Evolutionary conservation across 2,113 vertebrate species (phyloP), one percentile per base, ranked within the genome.

Genomic region (Sylvia atricapilla): DNA sequence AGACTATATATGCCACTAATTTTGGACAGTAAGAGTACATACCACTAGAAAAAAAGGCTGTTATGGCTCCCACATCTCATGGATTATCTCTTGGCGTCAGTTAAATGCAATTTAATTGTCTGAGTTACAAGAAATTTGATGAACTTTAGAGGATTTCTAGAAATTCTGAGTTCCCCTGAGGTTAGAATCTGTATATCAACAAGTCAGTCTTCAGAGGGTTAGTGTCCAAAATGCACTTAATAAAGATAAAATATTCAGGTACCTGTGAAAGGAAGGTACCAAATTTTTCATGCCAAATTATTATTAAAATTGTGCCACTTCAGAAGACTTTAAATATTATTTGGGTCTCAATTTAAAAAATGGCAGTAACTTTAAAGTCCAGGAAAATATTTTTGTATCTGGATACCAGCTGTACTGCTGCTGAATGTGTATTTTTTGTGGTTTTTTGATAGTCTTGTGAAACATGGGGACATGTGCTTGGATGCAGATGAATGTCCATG

Each of bases 391-490:
- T 58, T 35, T 55, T 52, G 2, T 49, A 2, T 39, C 5, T 69
- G 22, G 17, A 50, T 72, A 30, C 20, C 16, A 66, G 7, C 6
- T 63, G 3, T 58, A 41, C 8, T 84, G n/a, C 72, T 69, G 37
- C n/a, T 70, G 60, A 83, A 69, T 56, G 4, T 21, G 0, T 56
- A 0, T 21, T 18, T 83, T 22, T 43, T 66, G 3, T 87, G 30
- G 95, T 67, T 93, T 93, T 86, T 70, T 84, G 3, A 7, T 77
- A 99, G 99, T 39, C 95, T 99, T 73, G 98, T 99, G 96, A 99
- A 98, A 97, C 98, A 99, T 10, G 99, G 98, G 27, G 98, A 99
- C 72, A 96, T 98, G 22, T 99, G 99, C 80, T 99, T 99, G 94
- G 97, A 98, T 64, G 98, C 98, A 15, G 96, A 97, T 33, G 98